Evolutionary conservation across 2,797 vertebrate species (phyloP), one percentile per base, ranked within the genome.

Genomic region (Protonibea diacanthus): DNA sequence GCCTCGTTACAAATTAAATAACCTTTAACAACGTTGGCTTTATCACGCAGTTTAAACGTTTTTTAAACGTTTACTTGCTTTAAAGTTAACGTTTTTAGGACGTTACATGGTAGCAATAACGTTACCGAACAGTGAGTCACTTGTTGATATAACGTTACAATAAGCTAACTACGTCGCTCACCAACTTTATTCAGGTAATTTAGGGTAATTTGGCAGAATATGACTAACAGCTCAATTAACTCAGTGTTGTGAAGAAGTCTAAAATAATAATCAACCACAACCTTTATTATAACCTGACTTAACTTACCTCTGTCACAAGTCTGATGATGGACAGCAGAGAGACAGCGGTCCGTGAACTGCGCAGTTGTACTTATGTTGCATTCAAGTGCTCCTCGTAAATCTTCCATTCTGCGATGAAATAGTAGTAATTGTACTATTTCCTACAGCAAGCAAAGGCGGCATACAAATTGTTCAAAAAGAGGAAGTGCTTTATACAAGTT

Each of bases 331-430:
- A 29, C 57, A 73, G 10, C 51, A 25, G 9, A 20, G 7, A 33
- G 9, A 17, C 51, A 42, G 18, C 2, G 6, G 70, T 67, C 52
- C 57, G 18, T 71, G 63, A 85, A 81, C 80, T 91, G 81, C 83
- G 86, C 81, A 83, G 7, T 71, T 63, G 51, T 47, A 33, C 14
- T 64, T 23, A 20, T 72, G 89, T 38, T 71, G 66, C 88, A 23
- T 93, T 92, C 82, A 87, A 0, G 18, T 44, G 27, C 21, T 0
- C 51, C 73, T 79, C 71, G 87, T 77, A 77, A 29, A 76, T 72
- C 56, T 25, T 0, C 0, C 0, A 0, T 13, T 0, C 23, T 48
- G 33, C 9, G 33, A 9, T 38, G 2, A 38, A 2, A 38, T 38
- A 38, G 33, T 38, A 38, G 6, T 18, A 23, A 29, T 29, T 42